Evolutionary conservation across 2,888 invertebrate genomes (phyloP).

Genomic region (Ophraella communa): DNA sequence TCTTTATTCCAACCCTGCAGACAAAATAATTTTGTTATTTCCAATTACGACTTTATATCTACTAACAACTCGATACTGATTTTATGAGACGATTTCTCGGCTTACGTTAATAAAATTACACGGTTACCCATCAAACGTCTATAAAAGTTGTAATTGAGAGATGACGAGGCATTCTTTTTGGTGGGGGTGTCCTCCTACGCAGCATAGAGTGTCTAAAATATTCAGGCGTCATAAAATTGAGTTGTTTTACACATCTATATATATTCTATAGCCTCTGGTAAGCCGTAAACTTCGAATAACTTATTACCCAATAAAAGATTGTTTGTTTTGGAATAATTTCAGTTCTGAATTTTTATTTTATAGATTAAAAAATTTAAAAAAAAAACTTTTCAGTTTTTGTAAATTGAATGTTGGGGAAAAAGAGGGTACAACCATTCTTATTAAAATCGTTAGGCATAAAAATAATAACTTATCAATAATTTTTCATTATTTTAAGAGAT

Average conservation of each 20-base stretch:
- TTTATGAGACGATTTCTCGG: background rate
- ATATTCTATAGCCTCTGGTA: too few relatives aligned
- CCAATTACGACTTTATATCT: constrained; percentile 21
- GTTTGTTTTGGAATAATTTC: background rate
- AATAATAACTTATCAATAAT: too few relatives aligned
- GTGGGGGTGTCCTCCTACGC: too few relatives aligned
- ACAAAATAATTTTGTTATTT: constrained; percentile 4
- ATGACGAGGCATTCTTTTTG: constrained; percentile 12
- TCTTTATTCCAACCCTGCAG: background rate
- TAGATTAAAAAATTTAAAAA: too few relatives aligned
- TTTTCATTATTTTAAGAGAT: too few relatives aligned
- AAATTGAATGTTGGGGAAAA: too few relatives aligned
- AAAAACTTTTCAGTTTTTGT: background rate
- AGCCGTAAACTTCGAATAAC: too few relatives aligned
- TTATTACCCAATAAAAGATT: background rate
- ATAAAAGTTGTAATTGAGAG: constrained; percentile 20
- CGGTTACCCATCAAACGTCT: constrained; percentile 11
- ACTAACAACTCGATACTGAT: background rate
- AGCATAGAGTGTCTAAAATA: too few relatives aligned
- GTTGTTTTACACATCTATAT: too few relatives aligned
- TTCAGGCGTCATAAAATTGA: too few relatives aligned
- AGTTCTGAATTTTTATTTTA: background rate
- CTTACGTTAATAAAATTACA: constrained; percentile 3
- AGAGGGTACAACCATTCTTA: too few relatives aligned
- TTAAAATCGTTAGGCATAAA: too few relatives aligned